Conservation (phyloP, 1,140 invertebrate genomes). For the Tetragnatha versicolor region DNA sequence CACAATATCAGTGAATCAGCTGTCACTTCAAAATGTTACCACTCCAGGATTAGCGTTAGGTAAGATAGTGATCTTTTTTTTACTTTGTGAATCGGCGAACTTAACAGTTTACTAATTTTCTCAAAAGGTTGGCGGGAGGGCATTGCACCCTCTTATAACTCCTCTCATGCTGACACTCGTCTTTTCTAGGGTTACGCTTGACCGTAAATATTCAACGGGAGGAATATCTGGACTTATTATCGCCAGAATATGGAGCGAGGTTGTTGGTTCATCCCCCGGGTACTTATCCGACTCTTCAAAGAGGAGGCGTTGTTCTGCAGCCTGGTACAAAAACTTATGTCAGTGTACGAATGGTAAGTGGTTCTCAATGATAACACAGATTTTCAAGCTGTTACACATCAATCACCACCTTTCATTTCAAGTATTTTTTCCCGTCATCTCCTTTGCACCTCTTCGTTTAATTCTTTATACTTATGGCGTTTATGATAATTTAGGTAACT, state of each 20-base stretch:
- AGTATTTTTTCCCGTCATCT: too few relatives aligned
- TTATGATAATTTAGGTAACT: too few relatives aligned
- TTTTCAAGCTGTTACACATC: too few relatives aligned
- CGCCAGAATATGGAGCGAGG: conserved; percentile 55
- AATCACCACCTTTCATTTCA: too few relatives aligned
- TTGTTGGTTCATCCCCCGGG: conserved; percentile 54
- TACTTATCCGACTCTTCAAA: conserved; percentile 53
- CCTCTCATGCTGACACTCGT: too few relatives aligned
- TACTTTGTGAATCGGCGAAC: background rate
- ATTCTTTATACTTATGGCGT: too few relatives aligned
- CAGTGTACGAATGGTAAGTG: conserved; percentile 55
- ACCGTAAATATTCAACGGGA: conserved; percentile 57
- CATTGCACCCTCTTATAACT: too few relatives aligned
- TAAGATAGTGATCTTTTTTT: conserved; percentile 13
- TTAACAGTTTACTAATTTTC: background rate
- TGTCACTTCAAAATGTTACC: conserved; percentile 40
- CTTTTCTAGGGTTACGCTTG: conserved; percentile 44
- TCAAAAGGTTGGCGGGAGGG: background rate
- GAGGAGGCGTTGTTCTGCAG: conserved; percentile 53
- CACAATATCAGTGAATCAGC: conserved; percentile 43
- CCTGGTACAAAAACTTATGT: conserved; percentile 57
- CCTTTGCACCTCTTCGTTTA: too few relatives aligned
- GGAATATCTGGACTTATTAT: conserved; percentile 56
- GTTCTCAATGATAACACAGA: background rate
- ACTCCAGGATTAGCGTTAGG: conserved; percentile 43